Evolutionary conservation across 2,797 vertebrate species (phyloP).

Genomic region (Distichodus sexfasciatus): DNA sequence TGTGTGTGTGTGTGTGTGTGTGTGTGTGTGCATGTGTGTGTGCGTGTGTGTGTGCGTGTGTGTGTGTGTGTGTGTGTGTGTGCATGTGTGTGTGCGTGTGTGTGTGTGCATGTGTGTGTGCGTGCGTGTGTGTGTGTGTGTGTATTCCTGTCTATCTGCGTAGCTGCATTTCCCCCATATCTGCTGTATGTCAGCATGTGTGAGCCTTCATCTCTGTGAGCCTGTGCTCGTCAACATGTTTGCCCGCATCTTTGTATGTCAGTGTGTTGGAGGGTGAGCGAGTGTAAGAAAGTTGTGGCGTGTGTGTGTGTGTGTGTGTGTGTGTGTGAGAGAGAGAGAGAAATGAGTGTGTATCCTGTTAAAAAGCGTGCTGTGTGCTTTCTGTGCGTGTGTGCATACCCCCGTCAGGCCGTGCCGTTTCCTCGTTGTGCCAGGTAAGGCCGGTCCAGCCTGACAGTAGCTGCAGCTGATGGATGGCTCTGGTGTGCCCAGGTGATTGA

Average conservation of each 20-base stretch:
- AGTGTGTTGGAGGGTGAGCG: not conserved
- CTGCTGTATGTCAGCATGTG: constrained; percentile 3
- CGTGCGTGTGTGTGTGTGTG: constrained; percentile 8
- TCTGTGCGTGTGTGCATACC: not conserved
- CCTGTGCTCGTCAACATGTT: not conserved
- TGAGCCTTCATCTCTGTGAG: constrained; percentile 2
- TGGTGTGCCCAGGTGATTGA: constrained; percentile 37
- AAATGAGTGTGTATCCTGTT: not conserved
- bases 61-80: too few species aligned
- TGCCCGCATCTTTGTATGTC: not conserved
- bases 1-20: too few species aligned
- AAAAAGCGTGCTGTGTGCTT: not conserved
- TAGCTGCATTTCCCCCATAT: not conserved
- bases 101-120: too few species aligned
- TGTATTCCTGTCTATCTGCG: not conserved
- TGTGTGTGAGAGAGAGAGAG: not conserved
- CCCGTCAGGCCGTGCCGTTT: too few species aligned
- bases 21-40: too few species aligned
- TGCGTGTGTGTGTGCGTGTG: too few species aligned
- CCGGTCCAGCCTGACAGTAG: constrained; percentile 11
- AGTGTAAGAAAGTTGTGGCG: not conserved
- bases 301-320: constrained; percentile 24
- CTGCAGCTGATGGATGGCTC: constrained; percentile 25
- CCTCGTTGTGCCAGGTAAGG: not conserved
- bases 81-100: too few species aligned